Evolutionary conservation across 2,113 vertebrate species (phyloP), one percentile per base, ranked within the genome.

Genomic region (Felis chaus): DNA sequence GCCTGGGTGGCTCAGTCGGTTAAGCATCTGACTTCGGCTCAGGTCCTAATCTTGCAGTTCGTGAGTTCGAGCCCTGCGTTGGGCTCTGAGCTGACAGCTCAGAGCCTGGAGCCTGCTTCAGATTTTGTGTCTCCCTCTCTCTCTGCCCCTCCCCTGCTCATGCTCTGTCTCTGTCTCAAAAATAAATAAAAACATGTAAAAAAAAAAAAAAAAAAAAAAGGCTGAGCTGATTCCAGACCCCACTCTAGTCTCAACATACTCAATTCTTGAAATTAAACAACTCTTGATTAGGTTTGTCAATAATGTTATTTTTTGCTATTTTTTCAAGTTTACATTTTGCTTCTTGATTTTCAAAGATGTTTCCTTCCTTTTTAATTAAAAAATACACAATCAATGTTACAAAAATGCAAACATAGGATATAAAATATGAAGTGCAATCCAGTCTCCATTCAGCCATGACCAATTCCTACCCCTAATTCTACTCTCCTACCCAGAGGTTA

Each of bases 281-380:
- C 55, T 57, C 55, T 36, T 85, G 33, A 33, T 93, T 73, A 89
- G 3, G 25, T 89, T 57, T 69, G 23, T 73, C 7, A 33, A n/a
- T 11, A 65, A 92, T 88, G 48, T 61, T 88, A 41, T 33, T 79
- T 69, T 95, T 96, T 57, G 61, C 21, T 74, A 39, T 21, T 50
- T 76, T 95, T 66, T 57, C 68, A 29, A 85, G 45, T 57, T 94
- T 71, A 71, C 12, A 79, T 89, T 85, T 81, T 84, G 39, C 29
- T 78, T 86, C 63, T 65, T 74, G 50, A 74, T 87, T 86, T 97
- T 89, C 31, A 80, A 96, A 93, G 53, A 90, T 81, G 48, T 48
- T 76, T 90, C 48, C 27, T 95, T 41, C 63, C 12, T 33, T 84
- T 84, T 93, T 84, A 93, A 68, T 69, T 88, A 65, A 89, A 88